These are phyloP conservation scores for Trichogramma dendrolimi DNA, from an alignment of 2,888 invertebrate genomes.

Conservation along the genomic window DNA sequence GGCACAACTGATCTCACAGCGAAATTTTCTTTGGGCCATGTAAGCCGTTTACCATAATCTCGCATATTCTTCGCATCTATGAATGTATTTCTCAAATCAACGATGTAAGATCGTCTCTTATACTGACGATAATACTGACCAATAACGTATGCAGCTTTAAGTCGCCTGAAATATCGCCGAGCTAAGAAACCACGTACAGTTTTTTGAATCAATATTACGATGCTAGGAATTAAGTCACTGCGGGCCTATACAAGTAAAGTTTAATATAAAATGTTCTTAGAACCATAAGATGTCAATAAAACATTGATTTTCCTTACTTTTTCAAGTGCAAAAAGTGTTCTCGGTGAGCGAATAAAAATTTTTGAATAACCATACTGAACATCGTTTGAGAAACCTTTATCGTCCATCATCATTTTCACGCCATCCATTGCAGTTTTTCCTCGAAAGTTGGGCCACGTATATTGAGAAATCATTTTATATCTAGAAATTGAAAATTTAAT, in stretches of 20 bases:
- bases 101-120: constrained; percentile 71
- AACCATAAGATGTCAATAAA: neutral
- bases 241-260: constrained; percentile 57
- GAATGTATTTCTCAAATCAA: constrained; percentile 62
- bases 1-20: constrained; percentile 63
- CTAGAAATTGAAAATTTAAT: constrained; percentile 50
- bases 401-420: constrained; percentile 77
- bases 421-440: constrained; percentile 76
- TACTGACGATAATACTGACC: constrained; percentile 75
- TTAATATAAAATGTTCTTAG: neutral
- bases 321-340: constrained; percentile 86
- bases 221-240: constrained; percentile 82
- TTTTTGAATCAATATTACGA: constrained; percentile 91
- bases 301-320: constrained; percentile 49
- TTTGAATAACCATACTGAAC: constrained; percentile 95
- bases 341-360: constrained; percentile 89
- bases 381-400: constrained; percentile 72
- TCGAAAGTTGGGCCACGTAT: constrained; percentile 95
- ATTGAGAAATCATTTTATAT: constrained; percentile 94
- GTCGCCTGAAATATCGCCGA: constrained; percentile 73
- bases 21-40: constrained; percentile 79
- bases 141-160: constrained; percentile 81
- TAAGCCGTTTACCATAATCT: constrained; percentile 74
- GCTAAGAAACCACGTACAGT: constrained; percentile 82
- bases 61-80: constrained; percentile 61